Base-by-base conservation (phyloP, 2,888 invertebrate genomes). In the Iselma pallidipennis region DNA sequence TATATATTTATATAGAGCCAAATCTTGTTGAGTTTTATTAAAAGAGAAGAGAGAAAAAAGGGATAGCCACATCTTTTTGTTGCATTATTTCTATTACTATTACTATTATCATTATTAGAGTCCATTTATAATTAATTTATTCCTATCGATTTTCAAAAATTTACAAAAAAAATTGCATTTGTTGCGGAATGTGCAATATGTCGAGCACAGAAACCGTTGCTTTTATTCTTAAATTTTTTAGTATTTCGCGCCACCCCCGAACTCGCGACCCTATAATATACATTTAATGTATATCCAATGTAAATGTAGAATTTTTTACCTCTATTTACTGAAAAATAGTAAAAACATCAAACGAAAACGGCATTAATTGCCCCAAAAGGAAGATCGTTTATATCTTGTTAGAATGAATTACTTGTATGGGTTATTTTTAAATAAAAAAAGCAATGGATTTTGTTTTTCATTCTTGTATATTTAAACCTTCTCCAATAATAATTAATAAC, bases 391-490 rank as follows among this genome's bases (percentile, higher is more conserved):
- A 80, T 80, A 79, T 80, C 79, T 80, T 80, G 80, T 81, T 80
- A 79, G 78, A 78, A 73, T 78, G 74, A 71, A 79, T 76, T 75
- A 76, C 79, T n/a, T 80, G 79, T 80, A 79, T 80, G 80, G 80
- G 80, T 80, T 81, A 80, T 81, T 80, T 81, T 81, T 80, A 77
- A 81, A 80, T 79, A 79, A 81, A 80, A 80, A 78, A 68, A 42
- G n/a, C n/a, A n/a, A n/a, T n/a, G n/a, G n/a, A n/a, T n/a, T n/a
- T n/a, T n/a, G n/a, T n/a, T n/a, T n/a, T n/a, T n/a, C n/a, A n/a
- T n/a, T n/a, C n/a, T n/a, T n/a, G n/a, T n/a, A n/a, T n/a, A n/a
- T n/a, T n/a, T n/a, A n/a, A n/a, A n/a, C n/a, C n/a, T n/a, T n/a
- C n/a, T n/a, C n/a, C n/a, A n/a, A n/a, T n/a, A n/a, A n/a, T n/a